Evolutionary conservation across 2,113 vertebrate species (phyloP).

Genomic region (Pseudonaja textilis): DNA sequence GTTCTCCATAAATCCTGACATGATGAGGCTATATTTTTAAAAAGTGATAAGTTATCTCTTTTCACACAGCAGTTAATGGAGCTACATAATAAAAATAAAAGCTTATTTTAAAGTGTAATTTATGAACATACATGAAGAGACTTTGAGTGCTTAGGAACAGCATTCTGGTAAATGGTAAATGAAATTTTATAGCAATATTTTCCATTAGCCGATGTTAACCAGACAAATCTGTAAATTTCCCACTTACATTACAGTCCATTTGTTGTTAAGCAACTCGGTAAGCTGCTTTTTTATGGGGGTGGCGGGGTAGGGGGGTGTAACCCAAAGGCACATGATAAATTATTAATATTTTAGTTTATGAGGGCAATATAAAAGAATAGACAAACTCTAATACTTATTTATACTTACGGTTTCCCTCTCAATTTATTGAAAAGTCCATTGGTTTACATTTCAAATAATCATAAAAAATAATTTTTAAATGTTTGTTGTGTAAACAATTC

Average conservation of each 20-base stretch:
- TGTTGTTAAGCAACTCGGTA: slow-evolving; percentile 9
- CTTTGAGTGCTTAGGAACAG: background rate
- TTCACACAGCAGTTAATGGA: slow-evolving; percentile 10
- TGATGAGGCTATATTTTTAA: background rate
- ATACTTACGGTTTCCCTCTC: slow-evolving; percentile 6
- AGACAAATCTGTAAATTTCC: slow-evolving; percentile 33
- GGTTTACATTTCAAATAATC: slow-evolving; percentile 45
- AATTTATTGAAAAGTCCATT: slow-evolving; percentile 14
- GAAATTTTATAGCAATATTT: slow-evolving; percentile 29
- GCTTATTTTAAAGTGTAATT: background rate
- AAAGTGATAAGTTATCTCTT: background rate
- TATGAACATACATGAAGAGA: slow-evolving; percentile 29
- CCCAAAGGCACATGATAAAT: slow-evolving; percentile 7
- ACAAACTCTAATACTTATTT: background rate
- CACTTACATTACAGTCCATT: slow-evolving; percentile 16
- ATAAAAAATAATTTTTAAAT: background rate
- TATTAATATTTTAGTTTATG: slow-evolving; percentile 27
- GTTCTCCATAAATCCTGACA: slow-evolving; percentile 3
- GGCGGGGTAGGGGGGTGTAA: too few relatives aligned
- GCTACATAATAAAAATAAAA: slow-evolving; percentile 4
- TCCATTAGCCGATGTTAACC: slow-evolving; percentile 26
- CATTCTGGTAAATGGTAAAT: slow-evolving; percentile 43
- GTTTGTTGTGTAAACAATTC: background rate
- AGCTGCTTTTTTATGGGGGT: background rate
- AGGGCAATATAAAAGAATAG: slow-evolving; percentile 26